phyloP scores from a whole-genome alignment of 2,113 vertebrate species.

The Spermophilus dauricus region DNA sequence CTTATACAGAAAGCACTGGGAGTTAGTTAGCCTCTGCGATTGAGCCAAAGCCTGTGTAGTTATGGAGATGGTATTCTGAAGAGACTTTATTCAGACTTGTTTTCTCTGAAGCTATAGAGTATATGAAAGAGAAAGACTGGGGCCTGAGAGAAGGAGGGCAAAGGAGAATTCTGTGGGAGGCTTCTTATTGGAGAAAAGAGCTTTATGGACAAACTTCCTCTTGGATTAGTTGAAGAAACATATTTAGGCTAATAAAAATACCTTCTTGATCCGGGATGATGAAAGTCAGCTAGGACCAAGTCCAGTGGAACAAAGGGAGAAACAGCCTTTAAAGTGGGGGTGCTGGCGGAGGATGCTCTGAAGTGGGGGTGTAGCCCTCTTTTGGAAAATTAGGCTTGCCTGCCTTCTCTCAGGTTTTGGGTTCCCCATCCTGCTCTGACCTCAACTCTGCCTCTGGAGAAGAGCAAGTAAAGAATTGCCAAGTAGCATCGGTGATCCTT shows the following conservation, averaged over 20 bases:
- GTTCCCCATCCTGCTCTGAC: too few relatives aligned
- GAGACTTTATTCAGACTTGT: not conserved
- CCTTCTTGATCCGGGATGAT: not conserved
- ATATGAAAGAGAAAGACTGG: not conserved
- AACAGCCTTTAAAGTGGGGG: not conserved
- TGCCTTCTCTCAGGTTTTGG: not conserved
- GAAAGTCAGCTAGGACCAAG: not conserved
- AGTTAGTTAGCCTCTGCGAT: not conserved
- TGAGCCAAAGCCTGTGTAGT: not conserved
- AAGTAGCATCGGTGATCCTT: not conserved
- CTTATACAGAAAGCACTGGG: too few relatives aligned
- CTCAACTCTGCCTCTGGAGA: not conserved
- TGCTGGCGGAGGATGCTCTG: not conserved
- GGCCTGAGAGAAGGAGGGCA: not conserved
- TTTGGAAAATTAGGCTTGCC: not conserved
- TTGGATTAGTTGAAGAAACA: not conserved
- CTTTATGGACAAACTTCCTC: not conserved
- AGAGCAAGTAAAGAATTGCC: not conserved
- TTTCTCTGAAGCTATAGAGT: not conserved
- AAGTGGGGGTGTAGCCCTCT: not conserved
- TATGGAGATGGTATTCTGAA: not conserved
- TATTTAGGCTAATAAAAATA: not conserved
- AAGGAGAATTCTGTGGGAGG: not conserved
- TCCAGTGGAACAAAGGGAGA: not conserved
- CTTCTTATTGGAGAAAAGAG: slow-evolving; percentile 22